Evolutionary conservation across 2,113 vertebrate species (phyloP).

Genomic region (Cottus gobio): DNA sequence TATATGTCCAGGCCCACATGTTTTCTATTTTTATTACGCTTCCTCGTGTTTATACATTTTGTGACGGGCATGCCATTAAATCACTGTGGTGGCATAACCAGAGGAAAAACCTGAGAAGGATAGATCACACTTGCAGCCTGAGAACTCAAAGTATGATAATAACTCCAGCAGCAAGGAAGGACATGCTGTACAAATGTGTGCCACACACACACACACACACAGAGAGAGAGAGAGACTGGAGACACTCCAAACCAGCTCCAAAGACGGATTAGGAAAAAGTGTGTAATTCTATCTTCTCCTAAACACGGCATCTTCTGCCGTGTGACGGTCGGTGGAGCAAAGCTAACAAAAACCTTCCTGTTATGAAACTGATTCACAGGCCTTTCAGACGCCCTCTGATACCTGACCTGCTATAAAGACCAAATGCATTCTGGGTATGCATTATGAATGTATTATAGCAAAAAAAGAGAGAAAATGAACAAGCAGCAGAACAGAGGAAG

Average conservation of each 20-base stretch:
- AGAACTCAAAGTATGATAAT: constrained; percentile 21
- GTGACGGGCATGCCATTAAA: constrained; percentile 25
- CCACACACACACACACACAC: constrained; percentile 22
- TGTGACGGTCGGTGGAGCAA: constrained; percentile 22
- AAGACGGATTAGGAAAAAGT: constrained; percentile 50
- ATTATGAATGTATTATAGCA: neutral
- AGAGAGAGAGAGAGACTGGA: too few relatives aligned
- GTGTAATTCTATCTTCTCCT: constrained; percentile 56
- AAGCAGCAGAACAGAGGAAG: neutral
- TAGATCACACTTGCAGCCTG: constrained; percentile 18
- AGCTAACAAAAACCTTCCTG: constrained; percentile 47
- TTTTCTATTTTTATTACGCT: constrained; percentile 28
- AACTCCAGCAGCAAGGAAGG: constrained; percentile 28
- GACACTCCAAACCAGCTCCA: constrained; percentile 25
- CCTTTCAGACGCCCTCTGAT: constrained; percentile 16
- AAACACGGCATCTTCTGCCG: constrained; percentile 38
- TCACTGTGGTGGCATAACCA: constrained; percentile 37
- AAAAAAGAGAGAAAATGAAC: neutral
- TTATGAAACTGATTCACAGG: constrained; percentile 33
- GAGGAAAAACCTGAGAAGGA: constrained; percentile 47
- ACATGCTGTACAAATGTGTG: constrained; percentile 62
- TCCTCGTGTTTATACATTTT: constrained; percentile 19
- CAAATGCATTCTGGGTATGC: constrained; percentile 9
- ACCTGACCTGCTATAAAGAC: neutral
- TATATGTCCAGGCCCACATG: neutral